These are phyloP conservation scores for Crossocerus cetratus DNA, from an alignment of 2,888 invertebrate genomes.

Conservation along the genomic window DNA sequence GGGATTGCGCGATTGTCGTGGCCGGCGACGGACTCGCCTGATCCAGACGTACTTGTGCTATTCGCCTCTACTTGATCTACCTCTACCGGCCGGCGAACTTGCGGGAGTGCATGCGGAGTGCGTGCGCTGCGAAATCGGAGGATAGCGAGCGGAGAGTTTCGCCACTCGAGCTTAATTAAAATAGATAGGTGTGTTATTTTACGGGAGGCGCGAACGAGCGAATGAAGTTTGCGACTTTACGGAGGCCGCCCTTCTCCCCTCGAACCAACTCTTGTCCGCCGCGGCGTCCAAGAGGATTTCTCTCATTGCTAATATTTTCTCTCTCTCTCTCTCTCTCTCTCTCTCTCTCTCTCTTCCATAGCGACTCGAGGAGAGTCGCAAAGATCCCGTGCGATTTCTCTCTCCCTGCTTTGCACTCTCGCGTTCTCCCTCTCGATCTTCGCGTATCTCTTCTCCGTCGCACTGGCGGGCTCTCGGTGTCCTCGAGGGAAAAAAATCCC, in stretches of 20 bases:
- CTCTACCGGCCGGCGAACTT: too few relatives aligned
- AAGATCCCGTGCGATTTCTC: conserved; percentile 23
- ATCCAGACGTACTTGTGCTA: background rate
- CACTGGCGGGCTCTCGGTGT: background rate
- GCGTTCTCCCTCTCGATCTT: conserved; percentile 11
- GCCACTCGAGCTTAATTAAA: conserved; percentile 7
- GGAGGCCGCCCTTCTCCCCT: conserved; percentile 9
- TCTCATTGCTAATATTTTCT: conserved; percentile 53
- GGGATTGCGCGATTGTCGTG: background rate
- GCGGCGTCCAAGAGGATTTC: conserved; percentile 34
- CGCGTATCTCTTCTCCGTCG: conserved; percentile 12
- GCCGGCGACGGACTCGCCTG: background rate
- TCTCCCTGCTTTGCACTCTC: too few relatives aligned
- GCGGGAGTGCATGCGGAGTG: too few relatives aligned
- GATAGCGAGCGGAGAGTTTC: too few relatives aligned
- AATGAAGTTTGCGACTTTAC: background rate
- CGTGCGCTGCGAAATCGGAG: too few relatives aligned
- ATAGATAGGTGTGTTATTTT: conserved; percentile 5
- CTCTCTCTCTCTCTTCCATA: conserved; percentile 2
- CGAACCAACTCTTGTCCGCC: conserved; percentile 12
- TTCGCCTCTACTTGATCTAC: too few relatives aligned
- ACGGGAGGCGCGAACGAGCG: background rate
- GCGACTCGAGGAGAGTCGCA: conserved; percentile 41
- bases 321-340: background rate
- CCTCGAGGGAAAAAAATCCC: conserved; percentile 56